Evolutionary conservation across 2,888 invertebrate species (phyloP).

Genomic region (Panorpa germanica): DNA sequence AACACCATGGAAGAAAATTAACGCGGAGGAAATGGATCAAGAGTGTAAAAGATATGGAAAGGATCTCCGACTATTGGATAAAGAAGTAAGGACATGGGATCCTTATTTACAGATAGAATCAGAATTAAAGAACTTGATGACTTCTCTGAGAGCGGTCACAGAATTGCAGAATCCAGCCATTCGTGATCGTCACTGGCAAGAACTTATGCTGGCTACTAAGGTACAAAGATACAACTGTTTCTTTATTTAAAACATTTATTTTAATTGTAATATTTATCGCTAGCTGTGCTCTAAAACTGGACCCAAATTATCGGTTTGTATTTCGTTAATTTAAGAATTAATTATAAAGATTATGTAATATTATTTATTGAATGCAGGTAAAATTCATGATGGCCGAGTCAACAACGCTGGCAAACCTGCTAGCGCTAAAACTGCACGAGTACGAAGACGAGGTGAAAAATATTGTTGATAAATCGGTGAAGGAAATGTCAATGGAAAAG

Average conservation of each 20-base stretch:
- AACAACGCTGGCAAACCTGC: slow-evolving; percentile 74
- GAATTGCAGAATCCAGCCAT: slow-evolving; percentile 92
- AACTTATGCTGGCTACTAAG: slow-evolving; percentile 85
- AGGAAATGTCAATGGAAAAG: slow-evolving; percentile 95
- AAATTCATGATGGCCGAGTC: slow-evolving; percentile 64
- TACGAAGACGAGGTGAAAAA: slow-evolving; percentile 90
- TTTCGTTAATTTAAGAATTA: no score
- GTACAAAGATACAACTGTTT: no score
- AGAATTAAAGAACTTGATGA: slow-evolving; percentile 79
- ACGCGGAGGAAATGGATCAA: slow-evolving; percentile 88
- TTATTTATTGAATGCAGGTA: no score
- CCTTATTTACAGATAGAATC: slow-evolving; percentile 62
- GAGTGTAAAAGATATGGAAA: slow-evolving; percentile 88
- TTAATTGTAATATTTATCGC: no score
- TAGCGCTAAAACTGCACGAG: slow-evolving; percentile 75
- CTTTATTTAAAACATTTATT: no score
- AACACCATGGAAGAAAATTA: slow-evolving; percentile 84
- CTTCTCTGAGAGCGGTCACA: slow-evolving; percentile 79
- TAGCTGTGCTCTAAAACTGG: no score
- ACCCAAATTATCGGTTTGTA: no score
- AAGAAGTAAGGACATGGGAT: slow-evolving; percentile 65
- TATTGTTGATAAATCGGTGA: slow-evolving; percentile 89
- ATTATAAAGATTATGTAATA: no score
- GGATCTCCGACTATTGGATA: slow-evolving; percentile 64
- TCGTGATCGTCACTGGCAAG: slow-evolving; percentile 86